Percentiles rank a stretch among this genome's conserved stretches.
phyloP scores from a whole-genome alignment of 2,797 vertebrate genomes.

The Spea hammondii region DNA sequence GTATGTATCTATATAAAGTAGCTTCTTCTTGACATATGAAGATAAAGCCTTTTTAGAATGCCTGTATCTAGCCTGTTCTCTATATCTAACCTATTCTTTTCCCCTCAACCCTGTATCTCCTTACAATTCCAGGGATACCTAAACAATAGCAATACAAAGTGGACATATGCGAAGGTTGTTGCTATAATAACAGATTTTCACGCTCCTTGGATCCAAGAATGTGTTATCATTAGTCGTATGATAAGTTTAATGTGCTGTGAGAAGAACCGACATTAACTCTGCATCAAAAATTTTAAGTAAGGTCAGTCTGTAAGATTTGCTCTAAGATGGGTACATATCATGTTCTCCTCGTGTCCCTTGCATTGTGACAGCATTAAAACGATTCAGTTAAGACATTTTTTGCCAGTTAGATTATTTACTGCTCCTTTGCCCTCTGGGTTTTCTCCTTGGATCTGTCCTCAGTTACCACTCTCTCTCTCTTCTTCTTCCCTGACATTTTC shows the following conservation, averaged over 20 bases:
- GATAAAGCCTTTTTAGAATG: too few species aligned
- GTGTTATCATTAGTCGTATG: neutral
- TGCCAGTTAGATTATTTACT: conserved; percentile 46
- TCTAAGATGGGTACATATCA: conserved; percentile 14
- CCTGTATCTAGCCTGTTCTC: too few species aligned
- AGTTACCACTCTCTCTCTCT: conserved; percentile 47
- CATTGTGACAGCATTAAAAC: conserved; percentile 40
- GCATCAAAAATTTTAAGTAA: conserved; percentile 15
- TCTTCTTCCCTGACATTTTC: conserved; percentile 49
- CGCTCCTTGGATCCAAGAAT: neutral
- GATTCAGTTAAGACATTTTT: conserved; percentile 41
- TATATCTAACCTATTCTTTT: neutral
- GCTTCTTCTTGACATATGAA: too few species aligned
- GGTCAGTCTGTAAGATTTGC: conserved; percentile 9
- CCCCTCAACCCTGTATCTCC: neutral
- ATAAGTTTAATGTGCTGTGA: conserved; percentile 2
- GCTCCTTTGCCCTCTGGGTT: conserved; percentile 49
- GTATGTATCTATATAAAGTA: too few species aligned
- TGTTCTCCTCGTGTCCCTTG: conserved; percentile 19
- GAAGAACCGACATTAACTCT: conserved; percentile 8
- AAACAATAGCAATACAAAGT: neutral
- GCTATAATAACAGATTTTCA: neutral
- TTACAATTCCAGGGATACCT: neutral
- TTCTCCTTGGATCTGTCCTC: conserved; percentile 51
- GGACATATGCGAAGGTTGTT: neutral